Percentiles rank a stretch among this genome's conserved stretches.
These are phyloP conservation scores for Dicranocentrus wangi DNA, from an alignment of 2,888 invertebrate species.

Conservation along the genomic window DNA sequence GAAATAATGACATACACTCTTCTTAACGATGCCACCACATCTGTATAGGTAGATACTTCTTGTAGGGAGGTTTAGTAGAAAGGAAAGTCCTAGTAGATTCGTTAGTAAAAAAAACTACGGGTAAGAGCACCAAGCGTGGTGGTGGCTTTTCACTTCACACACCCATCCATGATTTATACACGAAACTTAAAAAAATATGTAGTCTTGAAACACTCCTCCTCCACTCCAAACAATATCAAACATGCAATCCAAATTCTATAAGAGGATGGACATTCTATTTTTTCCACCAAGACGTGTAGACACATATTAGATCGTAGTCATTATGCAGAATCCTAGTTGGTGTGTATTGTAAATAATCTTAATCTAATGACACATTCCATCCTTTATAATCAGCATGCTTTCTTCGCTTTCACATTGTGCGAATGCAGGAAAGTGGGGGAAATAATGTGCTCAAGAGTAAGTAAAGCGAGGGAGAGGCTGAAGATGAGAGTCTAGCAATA, in stretches of 20 bases:
- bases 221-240: no score
- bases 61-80: background rate
- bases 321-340: slow-evolving; percentile 6
- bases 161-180: no score
- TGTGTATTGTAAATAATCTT: slow-evolving; percentile 33
- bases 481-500: background rate
- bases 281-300: no score
- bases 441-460: slow-evolving; percentile 1
- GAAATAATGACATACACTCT: slow-evolving; percentile 13
- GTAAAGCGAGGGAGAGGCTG: background rate
- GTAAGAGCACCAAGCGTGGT: no score
- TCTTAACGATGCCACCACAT: slow-evolving; percentile 25
- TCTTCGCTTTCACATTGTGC: background rate
- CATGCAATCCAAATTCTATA: no score
- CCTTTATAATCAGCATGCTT: slow-evolving; percentile 10
- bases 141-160: no score
- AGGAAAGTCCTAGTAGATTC: no score
- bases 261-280: no score
- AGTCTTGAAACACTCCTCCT: no score
- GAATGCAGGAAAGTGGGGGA: background rate
- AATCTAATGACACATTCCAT: slow-evolving; percentile 40
- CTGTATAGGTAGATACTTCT: background rate
- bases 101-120: no score
- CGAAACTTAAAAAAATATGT: no score
- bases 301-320: background rate